Conservation (phyloP, 2,888 invertebrate species). For the Ectemnius continuus region DNA sequence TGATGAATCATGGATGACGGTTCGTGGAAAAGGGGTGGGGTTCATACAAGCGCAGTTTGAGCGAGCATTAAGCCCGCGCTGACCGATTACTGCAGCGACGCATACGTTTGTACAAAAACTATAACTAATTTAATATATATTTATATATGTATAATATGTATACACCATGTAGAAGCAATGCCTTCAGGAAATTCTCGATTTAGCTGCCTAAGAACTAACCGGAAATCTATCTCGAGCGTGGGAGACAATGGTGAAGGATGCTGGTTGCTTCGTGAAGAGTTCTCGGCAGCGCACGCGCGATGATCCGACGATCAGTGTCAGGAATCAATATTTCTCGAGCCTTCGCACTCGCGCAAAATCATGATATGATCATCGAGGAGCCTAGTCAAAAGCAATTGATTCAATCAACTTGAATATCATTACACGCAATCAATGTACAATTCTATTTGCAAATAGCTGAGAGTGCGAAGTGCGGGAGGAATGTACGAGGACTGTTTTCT, state of each 20-base stretch:
- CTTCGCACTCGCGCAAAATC: too few species aligned
- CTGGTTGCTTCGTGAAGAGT: too few species aligned
- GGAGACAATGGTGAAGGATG: not conserved
- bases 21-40: conserved; percentile 26
- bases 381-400: too few species aligned
- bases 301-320: too few species aligned
- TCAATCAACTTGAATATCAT: too few species aligned
- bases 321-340: too few species aligned
- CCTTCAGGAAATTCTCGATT: conserved; percentile 61
- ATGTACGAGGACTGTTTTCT: too few species aligned
- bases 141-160: conserved; percentile 67
- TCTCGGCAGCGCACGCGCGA: too few species aligned
- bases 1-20: not conserved
- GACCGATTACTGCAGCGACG: conserved; percentile 63
- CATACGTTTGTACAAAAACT: conserved; percentile 76
- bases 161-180: conserved; percentile 72
- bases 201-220: conserved; percentile 36
- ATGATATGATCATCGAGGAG: too few species aligned
- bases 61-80: conserved; percentile 66
- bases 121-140: conserved; percentile 70
- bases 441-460: too few species aligned
- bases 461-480: too few species aligned
- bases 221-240: conserved; percentile 13
- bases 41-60: conserved; percentile 68
- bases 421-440: too few species aligned